Base-by-base conservation (phyloP, 2,113 vertebrate species). In the Argyrosomus japonicus region DNA sequence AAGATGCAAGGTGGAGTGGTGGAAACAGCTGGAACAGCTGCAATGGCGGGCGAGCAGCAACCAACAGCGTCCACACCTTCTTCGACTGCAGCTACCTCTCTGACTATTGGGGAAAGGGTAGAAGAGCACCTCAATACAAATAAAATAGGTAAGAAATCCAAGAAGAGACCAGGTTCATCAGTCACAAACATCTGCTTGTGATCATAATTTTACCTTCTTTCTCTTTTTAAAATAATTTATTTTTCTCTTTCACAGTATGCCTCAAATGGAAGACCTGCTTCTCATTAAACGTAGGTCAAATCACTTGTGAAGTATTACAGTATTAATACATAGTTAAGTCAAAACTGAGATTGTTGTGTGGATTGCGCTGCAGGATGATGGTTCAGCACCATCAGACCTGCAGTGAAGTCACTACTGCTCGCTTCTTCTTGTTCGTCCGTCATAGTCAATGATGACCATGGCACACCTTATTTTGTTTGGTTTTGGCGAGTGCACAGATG, bases 61-160 rank as follows among this genome's bases (percentile, higher is more conserved):
- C 51, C 15, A 0, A 10, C 10, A 10, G 6, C 7, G 9, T 11
- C 68, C 23, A 13, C 21, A 0, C 18, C 6, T 0, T 8, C 36
- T 21, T 14, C 47, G 9, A 7, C 51, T 50, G n/a, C 12, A 14
- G 0, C 0, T 4, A 0, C 8, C 10, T 0, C 1, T 13, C 50
- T 54, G 64, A 89, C 89, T 10, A 0, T 67, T 4, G 58, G 77
- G 10, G 85, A 92, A 0, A 79, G 2, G 56, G 1, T 87, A 4
- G 0, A 65, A 17, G 0, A 6, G 0, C 10, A 29, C 1, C 54
- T 89, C 0, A 0, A 0, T 29, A 9, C 0, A 8, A 0, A 62
- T 0, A 36, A 0, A 18, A 64, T 91, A n/a, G 0, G 89, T 91
- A 78, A 89, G 76, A 29, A 63, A 69, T 70, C 14, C 4, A 17